phyloP scores from a whole-genome alignment of 2,797 vertebrate genomes.

The Gouania willdenowi region DNA sequence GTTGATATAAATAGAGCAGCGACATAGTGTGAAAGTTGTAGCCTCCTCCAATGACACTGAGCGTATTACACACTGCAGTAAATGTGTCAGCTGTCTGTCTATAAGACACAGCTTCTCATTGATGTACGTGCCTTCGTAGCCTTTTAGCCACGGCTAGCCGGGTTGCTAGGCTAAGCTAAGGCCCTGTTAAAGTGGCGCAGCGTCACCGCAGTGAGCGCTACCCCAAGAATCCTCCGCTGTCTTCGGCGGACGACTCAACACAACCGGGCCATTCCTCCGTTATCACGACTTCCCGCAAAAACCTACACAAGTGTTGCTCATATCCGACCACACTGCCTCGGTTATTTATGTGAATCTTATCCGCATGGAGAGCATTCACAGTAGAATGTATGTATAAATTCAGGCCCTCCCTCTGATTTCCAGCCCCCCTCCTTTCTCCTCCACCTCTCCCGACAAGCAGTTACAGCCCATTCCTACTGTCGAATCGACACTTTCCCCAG shows the following conservation, averaged over 20 bases:
- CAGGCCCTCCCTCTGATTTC: slow-evolving; percentile 72
- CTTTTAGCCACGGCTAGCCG: slow-evolving; percentile 55
- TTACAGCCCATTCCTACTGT: slow-evolving; percentile 40
- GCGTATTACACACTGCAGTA: neutral
- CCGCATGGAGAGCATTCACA: slow-evolving; percentile 14
- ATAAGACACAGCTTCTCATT: slow-evolving; percentile 14
- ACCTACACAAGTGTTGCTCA: neutral
- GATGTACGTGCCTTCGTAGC: slow-evolving; percentile 40
- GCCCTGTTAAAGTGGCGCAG: slow-evolving; percentile 77
- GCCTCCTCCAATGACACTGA: neutral
- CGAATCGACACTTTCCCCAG: slow-evolving; percentile 29
- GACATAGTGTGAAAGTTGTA: neutral
- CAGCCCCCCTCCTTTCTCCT: slow-evolving; percentile 66
- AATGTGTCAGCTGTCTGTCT: neutral
- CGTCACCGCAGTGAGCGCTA: slow-evolving; percentile 75
- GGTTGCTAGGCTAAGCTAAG: slow-evolving; percentile 53
- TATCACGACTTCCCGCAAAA: neutral
- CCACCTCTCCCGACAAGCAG: slow-evolving; percentile 59
- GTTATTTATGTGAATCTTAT: slow-evolving; percentile 3
- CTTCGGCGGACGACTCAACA: slow-evolving; percentile 40
- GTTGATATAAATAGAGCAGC: slow-evolving; percentile 58
- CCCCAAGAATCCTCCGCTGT: slow-evolving; percentile 46
- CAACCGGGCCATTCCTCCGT: neutral
- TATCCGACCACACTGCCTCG: neutral
- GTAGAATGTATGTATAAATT: slow-evolving; percentile 59